phyloP scores from a whole-genome alignment of 2,888 invertebrate genomes.

The Parascotia fuliginaria region DNA sequence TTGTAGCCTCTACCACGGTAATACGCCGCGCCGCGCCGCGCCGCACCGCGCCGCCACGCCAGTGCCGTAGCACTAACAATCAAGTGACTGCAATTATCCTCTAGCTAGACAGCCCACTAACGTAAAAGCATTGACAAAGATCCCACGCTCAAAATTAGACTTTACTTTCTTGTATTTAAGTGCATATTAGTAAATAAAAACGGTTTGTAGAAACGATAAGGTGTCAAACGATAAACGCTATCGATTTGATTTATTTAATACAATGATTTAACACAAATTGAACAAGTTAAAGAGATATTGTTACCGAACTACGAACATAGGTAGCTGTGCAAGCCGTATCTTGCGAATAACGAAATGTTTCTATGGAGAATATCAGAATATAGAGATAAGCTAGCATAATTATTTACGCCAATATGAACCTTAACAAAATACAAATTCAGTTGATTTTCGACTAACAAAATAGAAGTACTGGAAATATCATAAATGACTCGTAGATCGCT shows the following conservation, averaged over 20 bases:
- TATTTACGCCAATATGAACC: too few relatives aligned
- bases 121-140: neutral
- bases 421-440: too few relatives aligned
- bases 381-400: too few relatives aligned
- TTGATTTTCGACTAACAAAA: too few relatives aligned
- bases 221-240: conserved; percentile 28
- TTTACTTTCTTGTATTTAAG: neutral
- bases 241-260: conserved; percentile 26
- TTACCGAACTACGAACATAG: neutral
- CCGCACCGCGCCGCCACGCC: too few relatives aligned
- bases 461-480: too few relatives aligned
- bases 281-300: neutral
- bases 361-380: too few relatives aligned
- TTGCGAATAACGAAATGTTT: too few relatives aligned
- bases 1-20: neutral
- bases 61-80: neutral
- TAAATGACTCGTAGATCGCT: too few relatives aligned
- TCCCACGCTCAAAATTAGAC: neutral
- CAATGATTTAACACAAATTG: conserved; percentile 8
- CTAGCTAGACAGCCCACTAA: neutral
- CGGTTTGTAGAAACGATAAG: conserved; percentile 21
- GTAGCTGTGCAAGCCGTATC: neutral
- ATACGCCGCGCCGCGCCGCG: too few relatives aligned
- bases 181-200: conserved; percentile 2
- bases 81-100: neutral